Conservation (phyloP, 2,797 vertebrate genomes). For the Loriculus beryllinus region DNA sequence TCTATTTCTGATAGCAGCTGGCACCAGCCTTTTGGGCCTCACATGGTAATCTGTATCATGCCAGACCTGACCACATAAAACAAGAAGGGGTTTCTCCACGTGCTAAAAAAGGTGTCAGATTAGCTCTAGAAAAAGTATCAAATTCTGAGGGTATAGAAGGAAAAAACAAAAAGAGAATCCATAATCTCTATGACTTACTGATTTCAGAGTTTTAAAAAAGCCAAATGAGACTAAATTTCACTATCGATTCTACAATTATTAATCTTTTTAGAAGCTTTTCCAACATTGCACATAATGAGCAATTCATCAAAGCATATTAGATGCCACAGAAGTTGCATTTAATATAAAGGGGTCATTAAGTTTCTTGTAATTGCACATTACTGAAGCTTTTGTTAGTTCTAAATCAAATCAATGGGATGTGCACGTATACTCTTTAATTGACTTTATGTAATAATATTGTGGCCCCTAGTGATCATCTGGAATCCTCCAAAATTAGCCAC, state of each 20-base stretch:
- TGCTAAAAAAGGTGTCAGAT: not conserved
- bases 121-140: not conserved
- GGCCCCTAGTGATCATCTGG: conserved; percentile 10
- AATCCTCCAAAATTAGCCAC: conserved; percentile 10
- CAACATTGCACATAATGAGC: conserved; percentile 53
- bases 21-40: not conserved
- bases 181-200: not conserved
- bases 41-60: not conserved
- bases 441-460: conserved; percentile 48
- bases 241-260: conserved; percentile 68
- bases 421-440: conserved; percentile 46
- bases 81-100: not conserved
- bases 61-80: not conserved
- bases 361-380: conserved; percentile 67
- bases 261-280: conserved; percentile 58
- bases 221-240: conserved; percentile 41
- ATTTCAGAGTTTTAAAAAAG: conserved; percentile 14
- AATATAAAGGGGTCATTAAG: conserved; percentile 65
- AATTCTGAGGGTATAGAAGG: not conserved
- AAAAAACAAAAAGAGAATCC: not conserved
- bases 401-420: conserved; percentile 64
- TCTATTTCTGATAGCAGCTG: not conserved
- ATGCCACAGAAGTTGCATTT: conserved; percentile 50
- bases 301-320: conserved; percentile 72
- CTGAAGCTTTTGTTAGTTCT: conserved; percentile 51